Conservation (phyloP, 2,113 vertebrate genomes). For the Gorsachius goisagi region DNA sequence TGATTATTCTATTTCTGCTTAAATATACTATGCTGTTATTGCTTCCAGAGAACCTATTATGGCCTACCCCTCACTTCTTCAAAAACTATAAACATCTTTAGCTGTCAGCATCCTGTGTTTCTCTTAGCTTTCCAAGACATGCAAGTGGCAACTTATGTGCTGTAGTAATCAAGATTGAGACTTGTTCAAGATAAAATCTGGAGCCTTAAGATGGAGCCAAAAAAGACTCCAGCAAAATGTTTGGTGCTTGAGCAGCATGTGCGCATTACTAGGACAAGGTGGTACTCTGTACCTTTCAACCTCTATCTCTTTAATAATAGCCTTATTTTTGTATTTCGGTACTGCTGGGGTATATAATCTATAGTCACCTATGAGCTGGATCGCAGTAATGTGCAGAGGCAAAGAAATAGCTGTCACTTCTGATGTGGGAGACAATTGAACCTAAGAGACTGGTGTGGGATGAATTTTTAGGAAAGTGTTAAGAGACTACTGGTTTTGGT, state of each 20-base stretch:
- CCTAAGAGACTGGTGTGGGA: background rate
- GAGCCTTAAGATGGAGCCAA: background rate
- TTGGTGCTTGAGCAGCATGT: background rate
- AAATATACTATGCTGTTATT: constrained; percentile 10
- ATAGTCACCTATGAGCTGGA: background rate
- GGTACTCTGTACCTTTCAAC: background rate
- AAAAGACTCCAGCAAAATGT: background rate
- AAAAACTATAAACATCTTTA: background rate
- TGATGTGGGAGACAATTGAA: background rate
- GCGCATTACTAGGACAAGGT: background rate
- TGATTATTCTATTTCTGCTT: constrained; percentile 9
- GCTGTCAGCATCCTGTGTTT: background rate
- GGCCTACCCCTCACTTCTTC: background rate
- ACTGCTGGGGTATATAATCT: background rate
- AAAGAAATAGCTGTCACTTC: background rate
- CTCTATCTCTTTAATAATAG: background rate
- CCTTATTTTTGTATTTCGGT: background rate
- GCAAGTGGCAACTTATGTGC: background rate
- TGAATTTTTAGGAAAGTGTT: background rate
- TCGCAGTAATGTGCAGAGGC: background rate
- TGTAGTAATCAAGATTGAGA: background rate
- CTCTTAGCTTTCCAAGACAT: background rate
- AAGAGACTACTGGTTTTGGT: background rate
- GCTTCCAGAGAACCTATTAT: background rate
- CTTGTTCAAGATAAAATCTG: background rate